Evolutionary conservation across 2,888 invertebrate species (phyloP).

Genomic region (Ypsolopha sequella): DNA sequence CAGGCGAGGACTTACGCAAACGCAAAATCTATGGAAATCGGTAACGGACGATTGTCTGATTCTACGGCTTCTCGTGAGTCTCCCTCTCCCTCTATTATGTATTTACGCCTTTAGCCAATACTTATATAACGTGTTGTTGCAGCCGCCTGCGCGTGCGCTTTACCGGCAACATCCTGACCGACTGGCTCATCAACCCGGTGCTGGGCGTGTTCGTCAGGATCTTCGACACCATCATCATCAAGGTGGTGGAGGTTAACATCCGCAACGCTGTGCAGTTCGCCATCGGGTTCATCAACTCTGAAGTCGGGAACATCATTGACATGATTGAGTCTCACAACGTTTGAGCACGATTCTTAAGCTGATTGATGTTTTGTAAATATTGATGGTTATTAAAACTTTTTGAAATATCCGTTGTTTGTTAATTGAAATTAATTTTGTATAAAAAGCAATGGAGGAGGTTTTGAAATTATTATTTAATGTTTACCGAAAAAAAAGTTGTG

Average conservation of each 20-base stretch:
- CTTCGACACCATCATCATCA: conserved; percentile 56
- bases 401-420: not conserved
- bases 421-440: not conserved
- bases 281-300: conserved; percentile 42
- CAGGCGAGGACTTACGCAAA: too few species aligned
- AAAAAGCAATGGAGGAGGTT: too few species aligned
- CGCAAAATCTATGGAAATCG: too few species aligned
- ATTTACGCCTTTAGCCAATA: too few species aligned
- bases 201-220: conserved; percentile 46
- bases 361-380: conserved; percentile 6
- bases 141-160: conserved; percentile 59
- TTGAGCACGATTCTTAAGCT: too few species aligned
- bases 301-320: conserved; percentile 28
- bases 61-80: too few species aligned
- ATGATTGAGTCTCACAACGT: conserved; percentile 32
- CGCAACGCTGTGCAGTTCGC: conserved; percentile 30
- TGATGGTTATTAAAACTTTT: not conserved
- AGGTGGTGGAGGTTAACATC: conserved; percentile 47
- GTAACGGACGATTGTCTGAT: not conserved
- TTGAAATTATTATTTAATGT: too few species aligned
- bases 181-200: conserved; percentile 64
- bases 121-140: conserved; percentile 14
- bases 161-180: conserved; percentile 55
- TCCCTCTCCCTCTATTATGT: too few species aligned
- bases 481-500: too few species aligned